Percentiles rank a stretch among this genome's conserved stretches.
These are phyloP conservation scores for Laothoe populi DNA, from an alignment of 2,888 invertebrate genomes.

Conservation along the genomic window DNA sequence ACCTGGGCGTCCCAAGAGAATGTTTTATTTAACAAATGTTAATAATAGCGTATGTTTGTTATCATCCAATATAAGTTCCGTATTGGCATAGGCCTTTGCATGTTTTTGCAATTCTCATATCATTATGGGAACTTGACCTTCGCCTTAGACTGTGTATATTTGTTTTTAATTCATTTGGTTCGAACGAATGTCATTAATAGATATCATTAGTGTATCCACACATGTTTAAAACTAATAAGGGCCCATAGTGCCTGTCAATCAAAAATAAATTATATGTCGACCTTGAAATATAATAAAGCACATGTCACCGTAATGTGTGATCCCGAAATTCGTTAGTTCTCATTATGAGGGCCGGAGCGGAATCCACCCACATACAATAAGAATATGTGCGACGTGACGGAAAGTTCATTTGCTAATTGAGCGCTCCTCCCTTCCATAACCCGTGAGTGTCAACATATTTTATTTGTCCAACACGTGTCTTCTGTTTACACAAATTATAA, in stretches of 20 bases:
- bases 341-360: conserved; percentile 9
- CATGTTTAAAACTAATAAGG: neutral
- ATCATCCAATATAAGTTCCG: neutral
- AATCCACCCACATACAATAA: conserved; percentile 13
- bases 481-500: conserved; percentile 37
- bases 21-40: too few species aligned
- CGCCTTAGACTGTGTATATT: neutral
- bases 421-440: conserved; percentile 40
- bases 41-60: neutral
- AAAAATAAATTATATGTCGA: neutral
- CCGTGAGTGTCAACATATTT: conserved; percentile 40
- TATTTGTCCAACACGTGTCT: conserved; percentile 35
- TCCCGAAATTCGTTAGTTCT: conserved; percentile 3
- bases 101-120: neutral
- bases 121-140: neutral
- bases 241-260: neutral
- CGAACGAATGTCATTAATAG: neutral
- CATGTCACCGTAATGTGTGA: neutral
- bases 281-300: conserved; percentile 10
- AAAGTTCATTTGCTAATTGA: conserved; percentile 58
- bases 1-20: neutral
- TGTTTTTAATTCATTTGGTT: neutral
- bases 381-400: conserved; percentile 43
- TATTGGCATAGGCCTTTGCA: neutral
- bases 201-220: neutral